Conservation (phyloP, 2,113 vertebrate species). For the Reinhardtius hippoglossoides region DNA sequence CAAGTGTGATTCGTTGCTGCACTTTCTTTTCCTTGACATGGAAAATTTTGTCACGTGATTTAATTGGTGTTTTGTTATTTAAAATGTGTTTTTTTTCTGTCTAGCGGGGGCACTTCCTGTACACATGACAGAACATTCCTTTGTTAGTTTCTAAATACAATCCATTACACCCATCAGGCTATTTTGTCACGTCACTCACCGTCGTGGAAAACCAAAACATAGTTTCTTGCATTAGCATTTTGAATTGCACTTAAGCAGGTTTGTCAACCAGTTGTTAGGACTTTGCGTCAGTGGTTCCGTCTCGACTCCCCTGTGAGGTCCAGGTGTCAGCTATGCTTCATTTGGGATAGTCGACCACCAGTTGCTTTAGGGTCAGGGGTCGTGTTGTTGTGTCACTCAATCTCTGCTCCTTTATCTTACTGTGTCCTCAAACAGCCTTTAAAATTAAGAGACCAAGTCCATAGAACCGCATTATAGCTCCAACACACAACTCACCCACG, state of each 20-base stretch:
- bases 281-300: not conserved
- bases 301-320: constrained; percentile 21
- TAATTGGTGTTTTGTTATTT: too few species aligned
- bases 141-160: too few species aligned
- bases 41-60: too few species aligned
- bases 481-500: constrained; percentile 15
- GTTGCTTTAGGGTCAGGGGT: constrained; percentile 53
- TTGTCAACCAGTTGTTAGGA: constrained; percentile 9
- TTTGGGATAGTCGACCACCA: constrained; percentile 17
- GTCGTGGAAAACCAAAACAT: too few species aligned
- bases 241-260: not conserved
- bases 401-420: constrained; percentile 26
- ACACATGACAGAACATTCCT: too few species aligned
- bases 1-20: too few species aligned
- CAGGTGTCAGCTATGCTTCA: constrained; percentile 36
- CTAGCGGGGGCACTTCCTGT: too few species aligned
- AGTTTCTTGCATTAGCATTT: too few species aligned
- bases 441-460: constrained; percentile 13
- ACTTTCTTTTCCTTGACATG: too few species aligned
- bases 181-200: too few species aligned
- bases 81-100: too few species aligned
- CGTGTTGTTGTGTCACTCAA: constrained; percentile 16
- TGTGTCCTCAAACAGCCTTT: constrained; percentile 15
- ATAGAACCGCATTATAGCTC: constrained; percentile 14
- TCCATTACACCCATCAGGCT: too few species aligned